Evolutionary conservation across 2,797 vertebrate species (phyloP).

Genomic region (Sebastes cheni): DNA sequence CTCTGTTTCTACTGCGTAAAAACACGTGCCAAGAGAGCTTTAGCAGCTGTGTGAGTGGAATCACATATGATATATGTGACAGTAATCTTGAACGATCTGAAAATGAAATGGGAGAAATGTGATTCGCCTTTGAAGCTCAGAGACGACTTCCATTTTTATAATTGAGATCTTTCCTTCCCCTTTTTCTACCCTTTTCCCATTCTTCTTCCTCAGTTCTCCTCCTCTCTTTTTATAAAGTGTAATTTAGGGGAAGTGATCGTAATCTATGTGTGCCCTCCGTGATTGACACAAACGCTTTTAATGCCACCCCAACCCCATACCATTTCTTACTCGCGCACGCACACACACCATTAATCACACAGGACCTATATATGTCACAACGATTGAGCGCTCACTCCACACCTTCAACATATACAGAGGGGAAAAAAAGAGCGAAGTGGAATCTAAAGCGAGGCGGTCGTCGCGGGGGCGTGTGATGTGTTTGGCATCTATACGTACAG

Average conservation of each 20-base stretch:
- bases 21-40: conserved; percentile 26
- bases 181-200: conserved; percentile 15
- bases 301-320: conserved; percentile 48
- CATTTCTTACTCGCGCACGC: conserved; percentile 16
- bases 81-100: conserved; percentile 52
- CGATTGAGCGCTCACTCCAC: conserved; percentile 45
- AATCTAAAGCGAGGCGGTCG: conserved; percentile 25
- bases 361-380: conserved; percentile 73
- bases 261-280: conserved; percentile 67
- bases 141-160: conserved; percentile 35
- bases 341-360: conserved; percentile 52
- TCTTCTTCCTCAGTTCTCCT: conserved; percentile 34
- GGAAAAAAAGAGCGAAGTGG: conserved; percentile 6
- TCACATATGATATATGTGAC: conserved; percentile 37
- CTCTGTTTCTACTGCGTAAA: conserved; percentile 28
- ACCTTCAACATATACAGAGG: conserved; percentile 45
- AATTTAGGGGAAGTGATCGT: conserved; percentile 76
- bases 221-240: conserved; percentile 52
- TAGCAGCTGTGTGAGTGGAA: conserved; percentile 30
- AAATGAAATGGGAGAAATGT: conserved; percentile 47
- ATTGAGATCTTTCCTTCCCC: conserved; percentile 46
- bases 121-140: conserved; percentile 39
- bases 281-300: conserved; percentile 71
- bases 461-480: conserved; percentile 29
- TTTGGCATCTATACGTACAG: conserved; percentile 61